These are phyloP conservation scores for Triops longicaudatus DNA, from an alignment of 1,140 invertebrate species.

Conservation along the genomic window DNA sequence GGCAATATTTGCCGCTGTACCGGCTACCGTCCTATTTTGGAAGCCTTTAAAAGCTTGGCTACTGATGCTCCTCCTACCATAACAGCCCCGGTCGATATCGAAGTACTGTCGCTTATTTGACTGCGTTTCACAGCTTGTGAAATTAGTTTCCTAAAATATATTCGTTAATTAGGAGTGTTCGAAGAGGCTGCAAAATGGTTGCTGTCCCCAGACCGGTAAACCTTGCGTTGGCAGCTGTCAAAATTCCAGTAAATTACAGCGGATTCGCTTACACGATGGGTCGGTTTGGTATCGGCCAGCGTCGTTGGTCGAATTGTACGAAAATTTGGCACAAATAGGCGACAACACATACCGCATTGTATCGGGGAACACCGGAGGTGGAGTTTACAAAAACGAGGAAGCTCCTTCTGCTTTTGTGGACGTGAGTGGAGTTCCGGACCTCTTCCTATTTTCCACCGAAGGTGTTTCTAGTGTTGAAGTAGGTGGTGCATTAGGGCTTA, in stretches of 20 bases:
- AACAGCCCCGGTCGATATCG: slow-evolving; percentile 49
- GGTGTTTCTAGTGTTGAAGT: slow-evolving; percentile 20
- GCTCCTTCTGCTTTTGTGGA: slow-evolving; percentile 39
- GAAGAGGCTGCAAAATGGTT: not conserved
- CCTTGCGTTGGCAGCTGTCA: slow-evolving; percentile 8
- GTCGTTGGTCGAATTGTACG: slow-evolving; percentile 31
- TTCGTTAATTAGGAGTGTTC: not conserved
- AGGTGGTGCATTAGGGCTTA: slow-evolving; percentile 32
- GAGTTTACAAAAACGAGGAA: slow-evolving; percentile 42
- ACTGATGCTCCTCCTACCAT: slow-evolving; percentile 46
- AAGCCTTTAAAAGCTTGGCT: slow-evolving; percentile 68
- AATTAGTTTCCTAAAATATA: not conserved
- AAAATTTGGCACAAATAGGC: slow-evolving; percentile 43
- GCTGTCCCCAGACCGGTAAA: not conserved
- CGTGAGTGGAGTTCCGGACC: slow-evolving; percentile 37
- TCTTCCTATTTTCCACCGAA: slow-evolving; percentile 29
- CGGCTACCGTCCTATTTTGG: slow-evolving; percentile 74
- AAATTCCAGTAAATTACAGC: not conserved
- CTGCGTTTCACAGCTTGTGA: too few relatives aligned
- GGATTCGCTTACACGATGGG: slow-evolving; percentile 25
- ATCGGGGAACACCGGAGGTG: slow-evolving; percentile 59
- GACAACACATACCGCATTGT: slow-evolving; percentile 47
- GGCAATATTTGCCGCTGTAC: slow-evolving; percentile 81
- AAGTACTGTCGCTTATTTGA: too few relatives aligned
- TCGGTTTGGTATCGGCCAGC: slow-evolving; percentile 28